These are phyloP conservation scores for Nesidiocoris tenuis DNA, from an alignment of 2,888 invertebrate species.

Conservation along the genomic window DNA sequence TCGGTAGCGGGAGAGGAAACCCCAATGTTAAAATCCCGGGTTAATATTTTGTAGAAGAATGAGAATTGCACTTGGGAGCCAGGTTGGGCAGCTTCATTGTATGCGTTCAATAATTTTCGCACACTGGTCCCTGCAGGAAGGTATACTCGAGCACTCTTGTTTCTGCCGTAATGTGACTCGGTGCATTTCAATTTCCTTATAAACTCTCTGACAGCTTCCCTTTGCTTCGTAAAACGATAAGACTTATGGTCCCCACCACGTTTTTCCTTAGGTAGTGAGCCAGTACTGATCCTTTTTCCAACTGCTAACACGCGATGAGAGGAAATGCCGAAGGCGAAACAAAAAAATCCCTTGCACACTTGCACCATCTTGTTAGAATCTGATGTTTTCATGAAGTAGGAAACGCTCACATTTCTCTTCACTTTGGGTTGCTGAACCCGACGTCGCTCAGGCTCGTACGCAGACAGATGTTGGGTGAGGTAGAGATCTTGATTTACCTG, in stretches of 20 bases:
- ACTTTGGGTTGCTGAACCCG: too few species aligned
- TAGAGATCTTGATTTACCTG: too few species aligned
- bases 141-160: constrained; percentile 3
- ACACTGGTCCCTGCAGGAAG: neutral
- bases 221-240: neutral
- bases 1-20: neutral
- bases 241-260: neutral
- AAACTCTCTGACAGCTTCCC: neutral
- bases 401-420: too few species aligned
- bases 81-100: neutral
- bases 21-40: constrained; percentile 6
- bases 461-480: too few species aligned
- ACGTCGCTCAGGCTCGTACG: too few species aligned
- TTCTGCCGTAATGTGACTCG: neutral
- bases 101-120: neutral
- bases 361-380: too few species aligned
- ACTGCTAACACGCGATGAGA: too few species aligned
- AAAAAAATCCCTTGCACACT: neutral
- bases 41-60: neutral
- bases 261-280: neutral
- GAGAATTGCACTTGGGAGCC: neutral
- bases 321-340: neutral
- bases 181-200: neutral
- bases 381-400: too few species aligned
- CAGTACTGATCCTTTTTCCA: neutral